Evolutionary conservation across 2,888 invertebrate species (phyloP).

Genomic region (Euplexia lucipara): DNA sequence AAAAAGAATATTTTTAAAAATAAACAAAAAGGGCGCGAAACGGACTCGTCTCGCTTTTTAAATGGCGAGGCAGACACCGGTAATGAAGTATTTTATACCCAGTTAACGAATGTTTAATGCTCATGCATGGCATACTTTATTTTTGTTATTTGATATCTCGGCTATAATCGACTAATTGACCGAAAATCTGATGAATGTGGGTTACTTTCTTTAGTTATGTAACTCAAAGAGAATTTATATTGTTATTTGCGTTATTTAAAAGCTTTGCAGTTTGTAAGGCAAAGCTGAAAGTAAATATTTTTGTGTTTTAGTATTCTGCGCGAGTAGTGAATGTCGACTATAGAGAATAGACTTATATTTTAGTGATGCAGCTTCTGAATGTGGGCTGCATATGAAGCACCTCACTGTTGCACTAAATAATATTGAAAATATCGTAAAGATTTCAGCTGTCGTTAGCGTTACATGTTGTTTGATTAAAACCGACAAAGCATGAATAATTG

Average conservation of each 20-base stretch:
- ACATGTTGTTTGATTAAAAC: conserved; percentile 9
- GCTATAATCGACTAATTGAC: conserved; percentile 72
- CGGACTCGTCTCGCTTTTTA: conserved; percentile 67
- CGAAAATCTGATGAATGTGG: conserved; percentile 64
- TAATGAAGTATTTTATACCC: conserved; percentile 73
- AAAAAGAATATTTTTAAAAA: conserved; percentile 74
- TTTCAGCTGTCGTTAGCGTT: conserved; percentile 24
- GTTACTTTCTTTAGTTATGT: conserved; percentile 44
- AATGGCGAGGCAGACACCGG: conserved; percentile 66
- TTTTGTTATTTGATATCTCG: conserved; percentile 67
- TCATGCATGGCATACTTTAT: conserved; percentile 46
- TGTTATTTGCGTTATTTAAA: conserved; percentile 26
- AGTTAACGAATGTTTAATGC: conserved; percentile 65
- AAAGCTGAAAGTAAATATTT: conserved; percentile 37
- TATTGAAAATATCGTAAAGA: conserved; percentile 46
- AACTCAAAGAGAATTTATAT: conserved; percentile 6
- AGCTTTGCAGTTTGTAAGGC: conserved; percentile 21
- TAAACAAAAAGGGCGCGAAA: conserved; percentile 74
- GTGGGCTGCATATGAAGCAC: conserved; percentile 38
- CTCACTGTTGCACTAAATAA: conserved; percentile 33
- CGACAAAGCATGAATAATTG: conserved; percentile 4
- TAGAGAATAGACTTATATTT: conserved; percentile 44
- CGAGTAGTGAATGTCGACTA: conserved; percentile 26
- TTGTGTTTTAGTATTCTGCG: conserved; percentile 36
- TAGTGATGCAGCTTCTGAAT: conserved; percentile 43